phyloP scores from a whole-genome alignment of 2,888 invertebrate species.

The Lasius fuliginosus region DNA sequence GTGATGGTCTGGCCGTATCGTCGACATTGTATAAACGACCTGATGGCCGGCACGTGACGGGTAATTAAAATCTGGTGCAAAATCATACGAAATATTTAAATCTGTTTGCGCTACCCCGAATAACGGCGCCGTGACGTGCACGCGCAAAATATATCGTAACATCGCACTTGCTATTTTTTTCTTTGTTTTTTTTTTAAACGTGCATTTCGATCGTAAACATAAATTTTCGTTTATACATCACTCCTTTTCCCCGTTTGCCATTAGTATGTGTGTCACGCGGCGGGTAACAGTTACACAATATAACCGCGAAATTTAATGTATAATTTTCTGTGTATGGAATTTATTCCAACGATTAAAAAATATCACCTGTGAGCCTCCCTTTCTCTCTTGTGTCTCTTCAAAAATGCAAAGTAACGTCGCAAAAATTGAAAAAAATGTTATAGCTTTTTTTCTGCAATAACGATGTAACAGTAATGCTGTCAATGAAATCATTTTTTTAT shows the following conservation, averaged over 20 bases:
- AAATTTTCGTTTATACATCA: neutral
- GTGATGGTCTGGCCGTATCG: neutral
- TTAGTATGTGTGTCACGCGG: constrained; percentile 37
- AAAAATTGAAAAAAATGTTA: neutral
- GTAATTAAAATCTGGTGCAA: constrained; percentile 44
- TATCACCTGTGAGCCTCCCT: neutral
- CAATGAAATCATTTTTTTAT: neutral
- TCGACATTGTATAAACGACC: constrained; percentile 5
- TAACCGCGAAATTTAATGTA: constrained; percentile 40
- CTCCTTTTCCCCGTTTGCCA: neutral
- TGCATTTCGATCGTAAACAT: constrained; percentile 28
- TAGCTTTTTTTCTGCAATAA: neutral
- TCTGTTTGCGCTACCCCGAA: constrained; percentile 9
- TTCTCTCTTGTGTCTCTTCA: neutral
- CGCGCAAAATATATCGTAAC: constrained; percentile 9
- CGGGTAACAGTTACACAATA: constrained; percentile 10
- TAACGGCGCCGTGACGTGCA: constrained; percentile 14
- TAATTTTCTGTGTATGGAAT: constrained; percentile 13
- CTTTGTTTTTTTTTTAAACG: neutral
- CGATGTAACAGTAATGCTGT: neutral
- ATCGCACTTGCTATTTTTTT: neutral
- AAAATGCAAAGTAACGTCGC: neutral
- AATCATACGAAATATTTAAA: constrained; percentile 46
- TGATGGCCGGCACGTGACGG: constrained; percentile 35
- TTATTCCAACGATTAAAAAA: constrained; percentile 18